These are phyloP conservation scores for Drosophila bunnanda DNA, from an alignment of 2,888 invertebrate genomes.

Conservation along the genomic window DNA sequence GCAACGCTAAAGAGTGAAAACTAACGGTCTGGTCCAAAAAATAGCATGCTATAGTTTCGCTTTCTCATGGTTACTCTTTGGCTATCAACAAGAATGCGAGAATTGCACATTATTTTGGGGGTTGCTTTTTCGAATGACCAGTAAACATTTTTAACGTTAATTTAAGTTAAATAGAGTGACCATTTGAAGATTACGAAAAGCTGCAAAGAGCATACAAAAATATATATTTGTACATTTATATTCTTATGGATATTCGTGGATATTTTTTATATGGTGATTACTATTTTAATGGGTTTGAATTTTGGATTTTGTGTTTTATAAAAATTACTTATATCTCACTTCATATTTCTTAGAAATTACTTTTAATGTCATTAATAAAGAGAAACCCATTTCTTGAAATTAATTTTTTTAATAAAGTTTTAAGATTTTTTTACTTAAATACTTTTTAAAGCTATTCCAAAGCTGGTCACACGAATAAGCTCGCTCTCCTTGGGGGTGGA, in stretches of 20 bases:
- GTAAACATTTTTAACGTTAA: conserved; percentile 30
- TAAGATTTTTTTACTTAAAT: background rate
- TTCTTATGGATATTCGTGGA: background rate
- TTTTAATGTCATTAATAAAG: background rate
- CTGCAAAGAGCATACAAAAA: background rate
- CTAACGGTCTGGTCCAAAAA: conserved; percentile 59
- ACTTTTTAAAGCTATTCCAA: background rate
- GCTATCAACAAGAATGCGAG: background rate
- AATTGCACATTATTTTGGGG: conserved; percentile 29
- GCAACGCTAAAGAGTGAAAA: conserved; percentile 18
- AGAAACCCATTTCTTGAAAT: background rate
- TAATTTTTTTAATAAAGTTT: background rate
- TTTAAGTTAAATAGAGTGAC: conserved; percentile 48
- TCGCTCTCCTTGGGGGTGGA: conserved; percentile 48
- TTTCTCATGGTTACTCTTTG: conserved; percentile 3
- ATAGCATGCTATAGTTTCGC: conserved; percentile 61
- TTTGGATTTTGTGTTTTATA: background rate
- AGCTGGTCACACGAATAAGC: conserved; percentile 50
- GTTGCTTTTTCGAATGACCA: conserved; percentile 47
- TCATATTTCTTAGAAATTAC: background rate
- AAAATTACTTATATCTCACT: background rate
- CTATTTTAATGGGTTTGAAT: too few species aligned
- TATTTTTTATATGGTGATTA: background rate
- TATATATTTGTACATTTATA: background rate
- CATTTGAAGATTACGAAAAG: conserved; percentile 9